Conservation (phyloP, 2,888 invertebrate species). For the Miltochrista miniata region DNA sequence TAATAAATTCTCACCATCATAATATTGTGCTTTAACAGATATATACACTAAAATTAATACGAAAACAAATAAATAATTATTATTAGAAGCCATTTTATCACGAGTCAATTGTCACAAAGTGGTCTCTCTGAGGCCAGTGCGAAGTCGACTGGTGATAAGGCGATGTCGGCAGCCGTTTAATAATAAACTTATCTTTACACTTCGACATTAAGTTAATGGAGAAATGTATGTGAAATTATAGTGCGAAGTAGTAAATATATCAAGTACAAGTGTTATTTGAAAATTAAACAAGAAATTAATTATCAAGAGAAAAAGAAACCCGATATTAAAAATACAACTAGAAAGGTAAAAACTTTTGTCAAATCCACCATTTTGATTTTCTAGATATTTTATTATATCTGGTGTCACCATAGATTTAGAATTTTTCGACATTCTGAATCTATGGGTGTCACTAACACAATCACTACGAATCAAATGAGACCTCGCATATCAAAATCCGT, state of each 20-base stretch:
- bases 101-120: slow-evolving; percentile 4
- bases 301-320: too few relatives aligned
- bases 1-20: neutral
- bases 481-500: too few relatives aligned
- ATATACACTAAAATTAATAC: neutral
- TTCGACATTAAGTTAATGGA: slow-evolving; percentile 2
- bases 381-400: too few relatives aligned
- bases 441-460: too few relatives aligned
- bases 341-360: too few relatives aligned
- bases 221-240: neutral
- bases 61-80: slow-evolving; percentile 5
- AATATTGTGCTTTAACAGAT: neutral
- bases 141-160: slow-evolving; percentile 23
- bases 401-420: too few relatives aligned
- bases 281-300: too few relatives aligned
- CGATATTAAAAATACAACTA: too few relatives aligned
- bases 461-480: too few relatives aligned
- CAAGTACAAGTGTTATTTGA: neutral
- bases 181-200: slow-evolving; percentile 16
- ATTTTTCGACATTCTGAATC: too few relatives aligned
- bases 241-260: neutral
- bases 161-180: slow-evolving; percentile 15
- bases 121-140: slow-evolving; percentile 10
- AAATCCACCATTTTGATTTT: too few relatives aligned
- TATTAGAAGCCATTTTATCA: neutral